Evolutionary conservation across 2,797 vertebrate species (phyloP).

Genomic region (Rhadinocentrus ornatus): DNA sequence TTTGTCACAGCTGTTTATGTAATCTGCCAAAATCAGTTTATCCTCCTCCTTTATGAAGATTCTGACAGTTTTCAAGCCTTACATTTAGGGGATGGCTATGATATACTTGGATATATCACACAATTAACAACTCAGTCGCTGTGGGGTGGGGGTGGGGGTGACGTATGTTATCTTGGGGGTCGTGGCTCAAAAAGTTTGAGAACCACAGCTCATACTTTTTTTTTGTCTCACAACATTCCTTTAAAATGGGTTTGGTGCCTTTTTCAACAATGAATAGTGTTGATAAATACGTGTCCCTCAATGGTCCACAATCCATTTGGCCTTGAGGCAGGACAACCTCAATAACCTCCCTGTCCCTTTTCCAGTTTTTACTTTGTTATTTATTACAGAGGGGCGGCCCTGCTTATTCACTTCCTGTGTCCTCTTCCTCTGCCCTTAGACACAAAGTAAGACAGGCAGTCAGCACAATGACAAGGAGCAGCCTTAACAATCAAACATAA

Average conservation of each 20-base stretch:
- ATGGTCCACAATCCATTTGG: background rate
- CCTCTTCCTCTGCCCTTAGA: conserved; percentile 60
- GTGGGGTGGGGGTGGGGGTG: too few species aligned
- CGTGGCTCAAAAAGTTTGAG: too few species aligned
- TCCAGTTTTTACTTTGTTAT: conserved; percentile 51
- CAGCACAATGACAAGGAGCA: conserved; percentile 42
- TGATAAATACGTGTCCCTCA: background rate
- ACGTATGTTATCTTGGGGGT: too few species aligned
- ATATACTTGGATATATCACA: too few species aligned
- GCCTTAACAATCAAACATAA: conserved; percentile 20
- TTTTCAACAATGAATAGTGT: background rate
- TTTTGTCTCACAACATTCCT: background rate
- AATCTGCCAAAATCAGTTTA: too few species aligned
- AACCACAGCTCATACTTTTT: too few species aligned
- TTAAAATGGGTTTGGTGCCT: background rate
- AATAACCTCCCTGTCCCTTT: conserved; percentile 19
- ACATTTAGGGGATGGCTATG: too few species aligned
- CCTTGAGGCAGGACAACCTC: conserved; percentile 24
- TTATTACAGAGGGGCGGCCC: conserved; percentile 25
- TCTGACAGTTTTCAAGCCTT: too few species aligned
- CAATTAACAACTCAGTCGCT: too few species aligned
- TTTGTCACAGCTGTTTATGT: too few species aligned
- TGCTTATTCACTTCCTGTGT: conserved; percentile 47
- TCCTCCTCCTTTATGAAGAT: too few species aligned
- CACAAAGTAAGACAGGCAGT: conserved; percentile 34